Evolutionary conservation across 2,113 vertebrate species (phyloP).

Genomic region (Neolamprologus ventralis): DNA sequence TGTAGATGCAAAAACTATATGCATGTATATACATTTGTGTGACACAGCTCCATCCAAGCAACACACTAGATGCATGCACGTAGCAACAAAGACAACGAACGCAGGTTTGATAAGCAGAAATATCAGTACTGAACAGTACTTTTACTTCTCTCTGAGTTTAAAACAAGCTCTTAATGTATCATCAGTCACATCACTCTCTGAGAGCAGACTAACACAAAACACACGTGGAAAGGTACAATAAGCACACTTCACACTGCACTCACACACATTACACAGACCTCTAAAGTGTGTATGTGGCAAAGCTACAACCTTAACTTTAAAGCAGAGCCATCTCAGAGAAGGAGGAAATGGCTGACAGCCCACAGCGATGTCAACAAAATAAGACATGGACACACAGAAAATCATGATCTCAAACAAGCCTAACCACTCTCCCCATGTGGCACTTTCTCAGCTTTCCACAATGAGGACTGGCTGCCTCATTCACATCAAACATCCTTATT

Average conservation of each 20-base stretch:
- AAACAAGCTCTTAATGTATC: background rate
- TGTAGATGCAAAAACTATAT: background rate
- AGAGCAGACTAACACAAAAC: background rate
- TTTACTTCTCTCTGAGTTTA: background rate
- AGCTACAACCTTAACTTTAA: slow-evolving; percentile 10
- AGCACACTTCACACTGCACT: background rate
- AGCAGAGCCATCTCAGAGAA: background rate
- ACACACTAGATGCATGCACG: background rate
- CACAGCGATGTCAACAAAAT: background rate
- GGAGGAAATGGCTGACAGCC: background rate
- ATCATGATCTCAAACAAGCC: background rate
- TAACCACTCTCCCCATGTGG: background rate
- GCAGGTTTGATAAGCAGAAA: background rate
- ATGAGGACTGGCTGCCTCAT: slow-evolving; percentile 4
- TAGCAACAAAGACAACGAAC: background rate
- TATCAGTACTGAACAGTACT: background rate
- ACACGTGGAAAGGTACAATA: slow-evolving; percentile 15
- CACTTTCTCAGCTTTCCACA: background rate
- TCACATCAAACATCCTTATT: slow-evolving; percentile 18
- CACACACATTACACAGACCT: background rate
- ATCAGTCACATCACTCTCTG: slow-evolving; percentile 3
- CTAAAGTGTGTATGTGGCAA: background rate
- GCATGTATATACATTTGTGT: background rate
- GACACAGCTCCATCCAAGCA: slow-evolving; percentile 1
- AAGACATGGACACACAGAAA: background rate